Evolutionary conservation across 2,113 vertebrate genomes (phyloP).

Genomic region (Lucifuga dentata): DNA sequence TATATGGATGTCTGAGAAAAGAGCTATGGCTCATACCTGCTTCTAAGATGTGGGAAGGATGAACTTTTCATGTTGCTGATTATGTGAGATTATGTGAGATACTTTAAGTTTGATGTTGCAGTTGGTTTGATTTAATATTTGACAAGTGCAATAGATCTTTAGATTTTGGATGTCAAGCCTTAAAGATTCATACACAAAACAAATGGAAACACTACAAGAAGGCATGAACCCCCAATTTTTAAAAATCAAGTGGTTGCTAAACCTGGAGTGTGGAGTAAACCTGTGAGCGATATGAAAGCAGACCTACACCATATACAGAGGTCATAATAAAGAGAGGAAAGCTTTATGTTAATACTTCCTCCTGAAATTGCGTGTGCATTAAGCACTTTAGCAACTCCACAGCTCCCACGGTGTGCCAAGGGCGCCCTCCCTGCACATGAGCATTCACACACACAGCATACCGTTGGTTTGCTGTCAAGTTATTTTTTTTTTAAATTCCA

Average conservation of each 20-base stretch:
- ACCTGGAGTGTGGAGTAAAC: too few species aligned
- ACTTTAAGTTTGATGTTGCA: constrained; percentile 22
- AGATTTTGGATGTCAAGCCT: constrained; percentile 21
- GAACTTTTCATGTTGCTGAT: constrained; percentile 41
- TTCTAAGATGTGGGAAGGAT: constrained; percentile 24
- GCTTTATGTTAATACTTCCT: not conserved
- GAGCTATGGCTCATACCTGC: constrained; percentile 19
- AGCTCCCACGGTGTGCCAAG: constrained; percentile 5
- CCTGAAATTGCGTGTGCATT: not conserved
- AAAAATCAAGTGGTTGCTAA: too few species aligned
- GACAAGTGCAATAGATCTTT: constrained; percentile 41
- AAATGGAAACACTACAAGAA: constrained; percentile 37
- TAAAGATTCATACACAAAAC: constrained; percentile 34
- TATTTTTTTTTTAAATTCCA: not conserved
- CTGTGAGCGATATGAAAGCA: too few species aligned
- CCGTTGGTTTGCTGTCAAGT: not conserved
- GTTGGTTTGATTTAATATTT: constrained; percentile 41
- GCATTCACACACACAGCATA: constrained; percentile 3
- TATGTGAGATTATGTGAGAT: constrained; percentile 38
- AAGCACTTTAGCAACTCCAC: not conserved
- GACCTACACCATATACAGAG: not conserved
- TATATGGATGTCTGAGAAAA: constrained; percentile 28
- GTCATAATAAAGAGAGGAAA: not conserved
- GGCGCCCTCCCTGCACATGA: not conserved
- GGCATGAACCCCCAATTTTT: too few species aligned